These are phyloP conservation scores for Idaea biselata DNA, from an alignment of 2,888 invertebrate genomes.

Conservation along the genomic window DNA sequence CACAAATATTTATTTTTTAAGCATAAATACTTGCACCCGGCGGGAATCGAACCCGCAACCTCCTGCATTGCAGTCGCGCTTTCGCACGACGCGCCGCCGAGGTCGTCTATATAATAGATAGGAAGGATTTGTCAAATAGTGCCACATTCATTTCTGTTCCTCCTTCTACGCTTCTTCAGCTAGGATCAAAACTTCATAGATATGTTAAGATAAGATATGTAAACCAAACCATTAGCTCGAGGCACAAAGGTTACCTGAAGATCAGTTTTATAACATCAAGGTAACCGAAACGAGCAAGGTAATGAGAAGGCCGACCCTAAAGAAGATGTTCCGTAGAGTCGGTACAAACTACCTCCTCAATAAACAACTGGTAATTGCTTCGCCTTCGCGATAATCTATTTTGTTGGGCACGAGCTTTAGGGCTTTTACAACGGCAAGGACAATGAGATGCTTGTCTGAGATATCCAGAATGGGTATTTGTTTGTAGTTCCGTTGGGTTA, in stretches of 20 bases:
- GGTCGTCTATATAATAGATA: no score
- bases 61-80: no score
- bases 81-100: no score
- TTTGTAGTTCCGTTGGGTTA: neutral
- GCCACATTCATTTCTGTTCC: no score
- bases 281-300: neutral
- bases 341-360: neutral
- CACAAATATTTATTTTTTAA: no score
- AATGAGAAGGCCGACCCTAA: neutral
- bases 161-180: no score
- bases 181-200: no score
- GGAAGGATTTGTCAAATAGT: no score
- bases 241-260: neutral
- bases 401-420: constrained; percentile 8
- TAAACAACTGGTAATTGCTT: constrained; percentile 15
- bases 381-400: constrained; percentile 14
- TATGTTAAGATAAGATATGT: no score
- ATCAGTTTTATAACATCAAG: neutral
- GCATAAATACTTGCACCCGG: no score
- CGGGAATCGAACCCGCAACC: no score
- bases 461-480: constrained; percentile 3
- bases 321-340: neutral
- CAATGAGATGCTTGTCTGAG: constrained; percentile 7
- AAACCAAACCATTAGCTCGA: no score
- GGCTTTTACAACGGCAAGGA: constrained; percentile 12